A percentile compares a stretch with the other conserved stretches of the same genome.
Conservation (phyloP, 1,140 invertebrate genomes). For the Pemphigus obesinymphae region DNA sequence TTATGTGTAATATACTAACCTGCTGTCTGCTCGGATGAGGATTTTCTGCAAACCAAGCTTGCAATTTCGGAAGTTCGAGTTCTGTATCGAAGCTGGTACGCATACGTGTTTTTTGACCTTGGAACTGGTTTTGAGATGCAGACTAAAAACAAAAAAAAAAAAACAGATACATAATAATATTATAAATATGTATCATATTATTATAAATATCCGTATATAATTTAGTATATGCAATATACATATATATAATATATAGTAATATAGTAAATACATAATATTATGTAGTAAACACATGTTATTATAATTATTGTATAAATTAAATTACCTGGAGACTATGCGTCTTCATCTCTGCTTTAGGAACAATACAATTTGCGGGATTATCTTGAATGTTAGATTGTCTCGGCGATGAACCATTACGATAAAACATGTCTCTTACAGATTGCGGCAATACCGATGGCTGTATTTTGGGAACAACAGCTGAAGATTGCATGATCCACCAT, state of each 20-base stretch:
- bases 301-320: not conserved
- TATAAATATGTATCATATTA: not conserved
- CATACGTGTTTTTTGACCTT: conserved; percentile 84
- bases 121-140: conserved; percentile 63
- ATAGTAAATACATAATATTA: not conserved
- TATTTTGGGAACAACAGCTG: conserved; percentile 55
- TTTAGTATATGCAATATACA: not conserved
- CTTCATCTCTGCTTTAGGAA: conserved; percentile 18
- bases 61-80: conserved; percentile 86
- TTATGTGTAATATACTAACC: conserved; percentile 47
- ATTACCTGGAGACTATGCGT: conserved; percentile 29
- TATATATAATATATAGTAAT: not conserved
- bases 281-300: not conserved
- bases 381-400: conserved; percentile 20
- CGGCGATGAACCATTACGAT: conserved; percentile 33
- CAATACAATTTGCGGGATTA: not conserved
- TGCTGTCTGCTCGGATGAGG: conserved; percentile 87
- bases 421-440: conserved; percentile 37
- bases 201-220: not conserved
- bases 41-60: conserved; percentile 92
- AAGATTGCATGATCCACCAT: conserved; percentile 64
- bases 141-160: too few species aligned
- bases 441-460: conserved; percentile 50
- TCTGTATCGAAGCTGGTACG: conserved; percentile 91
- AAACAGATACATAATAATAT: conserved; percentile 49